Base-by-base conservation (phyloP, 2,113 vertebrate species). In the Nerophis lumbriciformis region DNA sequence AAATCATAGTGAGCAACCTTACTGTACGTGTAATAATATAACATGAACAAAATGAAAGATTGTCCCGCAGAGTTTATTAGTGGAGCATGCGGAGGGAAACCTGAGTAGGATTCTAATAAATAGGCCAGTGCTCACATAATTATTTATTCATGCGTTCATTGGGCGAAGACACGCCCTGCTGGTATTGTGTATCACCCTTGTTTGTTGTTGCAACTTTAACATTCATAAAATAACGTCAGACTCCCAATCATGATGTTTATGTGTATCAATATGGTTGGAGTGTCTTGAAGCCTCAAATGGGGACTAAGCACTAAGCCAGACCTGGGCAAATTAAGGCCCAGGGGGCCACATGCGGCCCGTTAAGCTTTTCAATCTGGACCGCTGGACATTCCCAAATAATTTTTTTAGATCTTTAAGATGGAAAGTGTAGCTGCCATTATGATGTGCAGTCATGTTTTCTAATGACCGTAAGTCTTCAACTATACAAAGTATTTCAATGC, bases 21-120 rank as follows among this genome's bases (percentile, higher is more conserved):
- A 72, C 56, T 36, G 47, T 63, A 72, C 15, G 48, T 36, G 66
- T 72, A 68, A 74, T 73, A 66, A 77, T 76, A 73, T 42, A 72
- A 83, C 65, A 16, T 28, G 28, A 81, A 76, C 84, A 66, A 56
- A 66, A 61, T 72, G 61, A 67, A 59, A 54, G 16, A 42, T 36
- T 37, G 66, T 65, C 55, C 8, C 37, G 9, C 59, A 19, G 36
- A 57, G 48, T 72, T 61, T 64, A 72, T 77, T 16, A 63, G 6
- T 5, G 16, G 50, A 37, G 28, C 39, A 58, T 51, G 42, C 39
- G 19, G n/a, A 28, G 28, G 28, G 28, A 36, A 53, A 28, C 16
- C 37, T 48, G 1, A 51, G 52, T 16, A 38, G 48, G 21, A 56
- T 42, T 61, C 38, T 16, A 53, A 68, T 53, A 68, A 73, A 77